Conservation (phyloP, 2,797 vertebrate genomes). For the Threskiornis aethiopicus region DNA sequence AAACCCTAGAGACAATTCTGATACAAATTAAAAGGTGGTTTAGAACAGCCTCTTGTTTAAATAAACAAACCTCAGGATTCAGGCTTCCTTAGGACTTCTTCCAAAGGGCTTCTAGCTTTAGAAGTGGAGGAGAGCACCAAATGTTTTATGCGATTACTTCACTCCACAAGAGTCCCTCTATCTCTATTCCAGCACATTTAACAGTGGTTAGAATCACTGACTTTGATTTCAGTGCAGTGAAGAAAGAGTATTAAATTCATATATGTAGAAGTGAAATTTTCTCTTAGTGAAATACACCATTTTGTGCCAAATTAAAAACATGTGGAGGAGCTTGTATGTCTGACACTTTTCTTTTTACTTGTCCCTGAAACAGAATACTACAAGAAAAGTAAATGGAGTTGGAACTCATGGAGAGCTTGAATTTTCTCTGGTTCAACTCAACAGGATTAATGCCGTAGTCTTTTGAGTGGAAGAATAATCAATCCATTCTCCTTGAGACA, state of each 20-base stretch:
- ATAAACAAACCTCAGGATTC: neutral
- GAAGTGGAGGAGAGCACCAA: neutral
- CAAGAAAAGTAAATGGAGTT: neutral
- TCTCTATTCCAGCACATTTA: neutral
- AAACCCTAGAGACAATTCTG: neutral
- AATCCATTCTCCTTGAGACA: neutral
- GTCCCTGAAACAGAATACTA: neutral
- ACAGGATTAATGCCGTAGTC: neutral
- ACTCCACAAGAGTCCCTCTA: neutral
- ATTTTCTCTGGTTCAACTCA: neutral
- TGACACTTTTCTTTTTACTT: neutral
- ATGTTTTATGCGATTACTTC: neutral
- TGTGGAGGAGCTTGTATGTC: neutral
- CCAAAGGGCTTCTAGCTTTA: neutral
- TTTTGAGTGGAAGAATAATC: neutral
- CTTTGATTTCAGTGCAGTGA: neutral
- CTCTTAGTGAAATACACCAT: neutral
- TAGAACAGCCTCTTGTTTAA: neutral
- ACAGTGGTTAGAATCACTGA: neutral
- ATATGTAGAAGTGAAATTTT: neutral
- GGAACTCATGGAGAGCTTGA: neutral
- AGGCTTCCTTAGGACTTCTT: neutral
- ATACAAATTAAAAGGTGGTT: neutral
- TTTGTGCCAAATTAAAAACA: constrained; percentile 13
- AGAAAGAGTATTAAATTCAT: neutral